Evolutionary conservation across 2,888 invertebrate genomes (phyloP), one percentile per base, ranked within the genome.

Genomic region (Pseudolycoriella hygida): DNA sequence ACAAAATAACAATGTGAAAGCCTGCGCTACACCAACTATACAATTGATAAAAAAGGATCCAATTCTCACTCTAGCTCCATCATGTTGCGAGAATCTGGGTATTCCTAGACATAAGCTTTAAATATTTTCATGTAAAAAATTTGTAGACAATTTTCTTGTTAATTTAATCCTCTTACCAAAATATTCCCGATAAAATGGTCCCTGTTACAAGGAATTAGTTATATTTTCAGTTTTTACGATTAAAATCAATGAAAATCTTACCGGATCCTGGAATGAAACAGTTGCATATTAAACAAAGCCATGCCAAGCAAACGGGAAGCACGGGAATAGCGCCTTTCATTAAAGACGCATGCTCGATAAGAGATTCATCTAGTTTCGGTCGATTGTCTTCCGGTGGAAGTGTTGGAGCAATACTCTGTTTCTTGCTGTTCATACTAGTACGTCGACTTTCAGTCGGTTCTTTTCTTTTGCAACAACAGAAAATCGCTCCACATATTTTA

Each of bases 271-370:
- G 88, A 43, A 83, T 60, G 49, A 86, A 57, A 49, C 83, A 71
- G 61, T 89, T 89, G 66, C 85, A 79, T 18, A 89, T 60, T 45
- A 90, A 74, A 59, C 92, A 94, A 60, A 88, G 73, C 75, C 86
- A 83, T 6, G 94, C 93, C 44, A 92, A 68, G 43, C 77, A 78
- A 8, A 85, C 67, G 1, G 94, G 93, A 58, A 96, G 70, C 50
- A 89, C 83, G 0, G 96, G 94, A 52, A 96, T 88, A 25, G 92
- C 92, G 18, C 83, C 88, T 53, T 85, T 81, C 77, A 94, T 92
- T 58, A 84, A 73, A 2, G 90, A 89, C 48, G 75, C 76, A 60
- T 84, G 82, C 56, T 88, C 88, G 15, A 88, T 79, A 49, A 88
- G 67, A 18, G 79, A 75, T 0, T 76, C 68, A 55, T 87, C 87